Evolutionary conservation across 2,797 vertebrate genomes (phyloP).

Genomic region (Leptodactylus fallax): DNA sequence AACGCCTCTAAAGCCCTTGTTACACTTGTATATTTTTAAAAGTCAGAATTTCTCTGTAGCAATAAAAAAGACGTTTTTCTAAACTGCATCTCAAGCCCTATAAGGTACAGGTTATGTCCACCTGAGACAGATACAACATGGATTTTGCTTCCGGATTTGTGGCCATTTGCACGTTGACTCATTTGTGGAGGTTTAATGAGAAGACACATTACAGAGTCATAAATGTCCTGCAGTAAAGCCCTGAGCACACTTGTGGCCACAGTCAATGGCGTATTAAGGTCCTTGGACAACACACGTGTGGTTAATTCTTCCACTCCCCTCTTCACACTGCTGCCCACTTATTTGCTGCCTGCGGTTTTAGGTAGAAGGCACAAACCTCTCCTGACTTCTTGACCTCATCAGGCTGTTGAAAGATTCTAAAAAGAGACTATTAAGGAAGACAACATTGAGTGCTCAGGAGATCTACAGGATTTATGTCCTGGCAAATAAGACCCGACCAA

Average conservation of each 20-base stretch:
- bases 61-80: too few species aligned
- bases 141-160: too few species aligned
- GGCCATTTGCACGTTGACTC: neutral
- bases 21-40: too few species aligned
- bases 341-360: slow-evolving; percentile 15
- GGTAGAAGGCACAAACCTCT: slow-evolving; percentile 14
- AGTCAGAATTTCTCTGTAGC: too few species aligned
- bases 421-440: slow-evolving; percentile 6
- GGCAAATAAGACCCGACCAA: slow-evolving; percentile 15
- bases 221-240: neutral
- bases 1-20: too few species aligned
- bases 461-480: slow-evolving; percentile 24
- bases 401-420: slow-evolving; percentile 7
- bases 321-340: neutral
- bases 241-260: neutral
- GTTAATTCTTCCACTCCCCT: neutral
- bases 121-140: too few species aligned
- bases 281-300: neutral
- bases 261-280: neutral
- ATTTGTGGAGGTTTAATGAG: neutral
- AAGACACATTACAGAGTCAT: neutral
- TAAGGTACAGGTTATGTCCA: too few species aligned
- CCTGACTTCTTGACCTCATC: slow-evolving; percentile 39
- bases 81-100: too few species aligned
- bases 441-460: neutral